phyloP scores from a whole-genome alignment of 2,113 vertebrate species.

The Martes martes region DNA sequence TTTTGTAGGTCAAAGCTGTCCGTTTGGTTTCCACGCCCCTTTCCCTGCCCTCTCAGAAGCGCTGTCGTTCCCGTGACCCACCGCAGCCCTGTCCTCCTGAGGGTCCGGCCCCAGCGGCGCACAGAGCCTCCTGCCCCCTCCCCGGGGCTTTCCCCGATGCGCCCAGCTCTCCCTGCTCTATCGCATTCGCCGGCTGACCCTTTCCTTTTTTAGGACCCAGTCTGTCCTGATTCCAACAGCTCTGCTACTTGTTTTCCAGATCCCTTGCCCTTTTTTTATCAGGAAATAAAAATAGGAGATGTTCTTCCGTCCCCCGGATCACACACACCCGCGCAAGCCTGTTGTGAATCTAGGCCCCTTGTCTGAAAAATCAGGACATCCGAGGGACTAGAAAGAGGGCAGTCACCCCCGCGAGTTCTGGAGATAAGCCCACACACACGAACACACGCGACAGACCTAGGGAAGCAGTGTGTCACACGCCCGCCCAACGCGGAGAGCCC shows the following conservation, averaged over 20 bases:
- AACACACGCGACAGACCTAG: accelerated
- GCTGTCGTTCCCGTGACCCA: accelerated
- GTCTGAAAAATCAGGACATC: not conserved
- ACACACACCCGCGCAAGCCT: not conserved
- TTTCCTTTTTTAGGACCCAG: not conserved
- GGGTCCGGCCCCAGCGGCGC: not conserved
- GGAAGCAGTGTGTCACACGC: not conserved
- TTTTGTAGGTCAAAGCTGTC: not conserved
- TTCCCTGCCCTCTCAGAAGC: not conserved
- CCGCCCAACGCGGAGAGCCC: accelerated
- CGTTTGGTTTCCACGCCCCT: not conserved
- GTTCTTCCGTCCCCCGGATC: not conserved
- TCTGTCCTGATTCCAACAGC: not conserved
- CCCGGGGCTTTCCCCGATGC: accelerated
- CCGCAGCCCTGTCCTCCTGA: not conserved
- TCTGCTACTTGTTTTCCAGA: not conserved
- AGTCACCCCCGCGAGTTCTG: not conserved
- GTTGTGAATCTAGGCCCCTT: not conserved
- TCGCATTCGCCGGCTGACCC: not conserved
- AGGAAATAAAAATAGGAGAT: not conserved
- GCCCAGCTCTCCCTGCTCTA: not conserved
- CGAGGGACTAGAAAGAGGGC: not conserved
- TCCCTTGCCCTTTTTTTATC: not conserved
- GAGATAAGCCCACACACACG: accelerated
- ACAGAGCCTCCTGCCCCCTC: not conserved